Base-by-base conservation (phyloP, 2,888 invertebrate species). In the Morinoia aosen region DNA sequence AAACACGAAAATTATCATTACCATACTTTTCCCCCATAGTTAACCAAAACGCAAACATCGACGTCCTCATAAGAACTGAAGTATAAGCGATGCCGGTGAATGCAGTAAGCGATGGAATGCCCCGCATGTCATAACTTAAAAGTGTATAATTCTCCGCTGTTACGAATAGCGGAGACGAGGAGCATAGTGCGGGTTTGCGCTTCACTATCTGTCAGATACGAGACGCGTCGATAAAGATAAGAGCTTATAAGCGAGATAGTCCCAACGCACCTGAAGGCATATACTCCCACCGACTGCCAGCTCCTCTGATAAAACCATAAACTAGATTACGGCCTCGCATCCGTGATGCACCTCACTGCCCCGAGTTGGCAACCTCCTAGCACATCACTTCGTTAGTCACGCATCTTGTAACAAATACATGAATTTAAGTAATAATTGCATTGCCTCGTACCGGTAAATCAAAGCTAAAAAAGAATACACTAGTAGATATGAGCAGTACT, bases 211-310 rank as follows among this genome's bases (percentile, higher is more conserved):
- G 90, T 40, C 11, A 39, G 90, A 90, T 90, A 90, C 40, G 12
- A 40, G 90, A 48, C 90, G 40, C 90, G 90, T 40, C 19, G 90
- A 90, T 90, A 48, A 90, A 40, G 90, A 90, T 90, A 90, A 0
- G 90, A 90, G 90, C 40, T 90, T 39, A 90, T 90, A 90, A 90
- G 40, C 40, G 90, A 90, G 90, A 90, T 90, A 90, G 48, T 40
- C 48, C 16, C 33, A 90, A 90, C 39, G 40, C 39, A 90, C 39
- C 12, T 48, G 90, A 39, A 90, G 90, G 90, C 90, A 90, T 19
- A 90, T 40, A 90, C 90, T 12, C 40, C 10, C 90, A 90, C 90
- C 39, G 14, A 90, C 90, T 19, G 40, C n/a, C 90, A 90, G 90
- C 48, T 48, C 48, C 90, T 40, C 40, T 10, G 40, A 90, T 90